Conservation (phyloP, 2,113 vertebrate species). For the mouse (Mus musculus) region DNA sequence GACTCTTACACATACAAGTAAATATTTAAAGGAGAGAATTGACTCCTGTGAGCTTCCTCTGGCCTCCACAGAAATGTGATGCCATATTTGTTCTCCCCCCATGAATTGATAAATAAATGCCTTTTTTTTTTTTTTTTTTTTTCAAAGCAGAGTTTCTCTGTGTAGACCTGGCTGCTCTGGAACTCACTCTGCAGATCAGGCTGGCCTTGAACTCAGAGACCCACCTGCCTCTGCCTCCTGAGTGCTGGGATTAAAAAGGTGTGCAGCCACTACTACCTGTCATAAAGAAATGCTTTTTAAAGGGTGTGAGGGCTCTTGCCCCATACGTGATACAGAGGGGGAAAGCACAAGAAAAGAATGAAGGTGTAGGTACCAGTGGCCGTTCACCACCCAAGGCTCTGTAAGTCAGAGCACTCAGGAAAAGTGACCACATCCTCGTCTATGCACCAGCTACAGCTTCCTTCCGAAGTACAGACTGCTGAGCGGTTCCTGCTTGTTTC, state of each 20-base stretch:
- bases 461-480: not conserved
- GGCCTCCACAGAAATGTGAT: too few relatives aligned
- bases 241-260: not conserved
- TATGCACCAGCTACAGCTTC: not conserved
- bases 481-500: not conserved
- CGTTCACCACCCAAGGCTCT: not conserved
- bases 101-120: not conserved
- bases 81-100: too few relatives aligned
- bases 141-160: not conserved
- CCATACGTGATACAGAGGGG: not conserved
- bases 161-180: not conserved
- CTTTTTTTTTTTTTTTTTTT: not conserved
- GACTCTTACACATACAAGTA: not conserved
- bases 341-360: not conserved
- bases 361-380: not conserved
- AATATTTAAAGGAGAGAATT: not conserved
- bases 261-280: too few relatives aligned
- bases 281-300: not conserved
- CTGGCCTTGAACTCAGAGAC: not conserved
- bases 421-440: rapidly evolving
- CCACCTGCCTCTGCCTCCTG: not conserved
- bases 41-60: too few relatives aligned
- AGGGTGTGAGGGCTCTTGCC: not conserved
- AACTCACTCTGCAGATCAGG: not conserved
- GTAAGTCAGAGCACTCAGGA: not conserved